These are phyloP conservation scores for Colletes latitarsis DNA, from an alignment of 1,140 invertebrate species.

Conservation along the genomic window DNA sequence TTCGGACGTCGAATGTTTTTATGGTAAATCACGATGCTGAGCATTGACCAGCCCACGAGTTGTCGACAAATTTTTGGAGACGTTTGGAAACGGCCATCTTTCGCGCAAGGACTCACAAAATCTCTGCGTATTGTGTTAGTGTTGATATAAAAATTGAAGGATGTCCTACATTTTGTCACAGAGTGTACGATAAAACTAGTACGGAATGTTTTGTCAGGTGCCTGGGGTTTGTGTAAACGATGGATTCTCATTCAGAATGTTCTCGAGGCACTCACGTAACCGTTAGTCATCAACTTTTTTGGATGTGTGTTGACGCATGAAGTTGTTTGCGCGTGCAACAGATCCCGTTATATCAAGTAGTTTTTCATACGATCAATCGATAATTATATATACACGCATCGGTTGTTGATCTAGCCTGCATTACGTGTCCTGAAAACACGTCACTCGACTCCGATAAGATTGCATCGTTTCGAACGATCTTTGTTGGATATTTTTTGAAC, in stretches of 20 bases:
- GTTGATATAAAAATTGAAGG: no score
- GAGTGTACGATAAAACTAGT: no score
- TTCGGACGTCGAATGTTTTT: not conserved
- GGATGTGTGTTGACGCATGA: not conserved
- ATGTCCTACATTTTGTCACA: no score
- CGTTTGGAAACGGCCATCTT: no score
- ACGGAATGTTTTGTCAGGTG: not conserved
- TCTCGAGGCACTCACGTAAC: not conserved
- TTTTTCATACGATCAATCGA: not conserved
- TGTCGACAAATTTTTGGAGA: no score
- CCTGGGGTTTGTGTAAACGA: not conserved
- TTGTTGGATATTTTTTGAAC: not conserved
- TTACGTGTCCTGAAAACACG: not conserved
- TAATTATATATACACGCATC: not conserved
- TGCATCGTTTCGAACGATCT: not conserved
- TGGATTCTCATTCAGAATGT: not conserved
- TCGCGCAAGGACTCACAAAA: no score
- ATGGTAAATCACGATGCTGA: not conserved
- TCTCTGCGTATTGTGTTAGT: no score
- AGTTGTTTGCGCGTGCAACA: not conserved
- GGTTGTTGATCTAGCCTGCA: not conserved
- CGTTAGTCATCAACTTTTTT: not conserved
- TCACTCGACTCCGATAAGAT: not conserved
- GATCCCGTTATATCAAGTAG: constrained; percentile 12
- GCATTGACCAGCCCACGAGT: no score